Base-by-base conservation (phyloP, 2,113 vertebrate genomes). In the Phycodurus eques region DNA sequence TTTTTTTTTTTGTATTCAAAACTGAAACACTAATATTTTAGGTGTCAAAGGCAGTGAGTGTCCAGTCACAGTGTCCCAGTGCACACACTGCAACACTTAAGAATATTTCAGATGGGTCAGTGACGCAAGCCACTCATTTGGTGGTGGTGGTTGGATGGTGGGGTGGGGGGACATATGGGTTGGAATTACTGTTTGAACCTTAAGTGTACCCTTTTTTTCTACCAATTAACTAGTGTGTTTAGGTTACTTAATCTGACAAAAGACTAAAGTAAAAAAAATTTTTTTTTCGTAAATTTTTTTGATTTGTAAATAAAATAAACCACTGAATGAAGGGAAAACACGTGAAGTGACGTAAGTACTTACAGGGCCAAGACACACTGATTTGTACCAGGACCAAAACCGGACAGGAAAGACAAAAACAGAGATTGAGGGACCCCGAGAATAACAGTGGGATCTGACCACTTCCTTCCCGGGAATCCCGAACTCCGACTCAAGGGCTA, bases 391-490 rank as follows among this genome's bases (percentile, higher is more conserved):
- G 65, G 56, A 81, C 64, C 33, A 79, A 84, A 87, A 80, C 72
- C 73, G 39, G 73, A 80, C 14, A 12, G 20, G 70, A 46, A 65
- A 78, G 39, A 83, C 71, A 31, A 79, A 75, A 86, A 82, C 44
- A 75, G 68, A 5, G 61, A 79, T 47, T 67, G 72, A 85, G 88
- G 83, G 81, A 88, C 87, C 85, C 86, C 80, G 79, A 82, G 80
- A 92, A 91, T 91, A 90, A 90, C 83, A 89, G 73, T 73, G 78
- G 86, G 75, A 84, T 76, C 71, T 63, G 60, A 91, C 92, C 91
- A 83, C 91, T 92, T 92, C 87, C 92, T 89, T 88, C 84, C 85
- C 77, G 86, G 87, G 90, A 93, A 92, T 91, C 90, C 90, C 88
- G 84, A 76, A 85, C 84, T 85, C 83, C 74, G 79, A 82, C 84